Evolutionary conservation across 2,113 vertebrate genomes (phyloP).

Genomic region (Myrmecophaga tridactyla): DNA sequence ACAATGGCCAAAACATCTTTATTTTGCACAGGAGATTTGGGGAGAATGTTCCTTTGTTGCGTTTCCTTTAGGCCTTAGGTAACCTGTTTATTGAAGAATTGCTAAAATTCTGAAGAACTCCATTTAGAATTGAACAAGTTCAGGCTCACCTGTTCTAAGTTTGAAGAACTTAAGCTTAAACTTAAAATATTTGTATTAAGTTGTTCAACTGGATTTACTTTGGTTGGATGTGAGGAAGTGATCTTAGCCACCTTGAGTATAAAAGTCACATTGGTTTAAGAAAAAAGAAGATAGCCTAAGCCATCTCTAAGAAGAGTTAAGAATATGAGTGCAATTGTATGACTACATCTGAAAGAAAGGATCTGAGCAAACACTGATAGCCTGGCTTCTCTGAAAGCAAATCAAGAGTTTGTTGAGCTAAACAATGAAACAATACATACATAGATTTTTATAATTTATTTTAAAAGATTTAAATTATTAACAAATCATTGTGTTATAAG

Average conservation of each 20-base stretch:
- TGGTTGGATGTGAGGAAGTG: background rate
- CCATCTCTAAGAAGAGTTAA: background rate
- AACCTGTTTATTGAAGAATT: background rate
- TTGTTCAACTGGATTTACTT: background rate
- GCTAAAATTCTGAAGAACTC: background rate
- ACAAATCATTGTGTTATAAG: conserved; percentile 5
- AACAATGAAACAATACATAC: background rate
- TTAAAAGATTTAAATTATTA: background rate
- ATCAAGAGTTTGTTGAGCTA: conserved; percentile 35
- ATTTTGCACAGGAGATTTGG: conserved; percentile 5
- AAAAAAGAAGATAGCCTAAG: background rate
- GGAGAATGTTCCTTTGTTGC: background rate
- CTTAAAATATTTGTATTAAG: background rate
- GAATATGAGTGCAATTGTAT: background rate
- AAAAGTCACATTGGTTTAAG: background rate
- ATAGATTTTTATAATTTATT: conserved; percentile 35
- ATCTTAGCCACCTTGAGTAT: background rate
- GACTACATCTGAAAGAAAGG: background rate
- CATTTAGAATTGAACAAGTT: background rate
- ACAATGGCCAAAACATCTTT: background rate
- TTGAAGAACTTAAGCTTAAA: conserved; percentile 5
- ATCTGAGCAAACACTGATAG: background rate
- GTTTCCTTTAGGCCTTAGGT: background rate
- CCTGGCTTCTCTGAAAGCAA: background rate
- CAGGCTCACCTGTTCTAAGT: background rate